Evolutionary conservation across 2,113 vertebrate genomes (phyloP).

Genomic region (Ophthalmolycus amberensis): DNA sequence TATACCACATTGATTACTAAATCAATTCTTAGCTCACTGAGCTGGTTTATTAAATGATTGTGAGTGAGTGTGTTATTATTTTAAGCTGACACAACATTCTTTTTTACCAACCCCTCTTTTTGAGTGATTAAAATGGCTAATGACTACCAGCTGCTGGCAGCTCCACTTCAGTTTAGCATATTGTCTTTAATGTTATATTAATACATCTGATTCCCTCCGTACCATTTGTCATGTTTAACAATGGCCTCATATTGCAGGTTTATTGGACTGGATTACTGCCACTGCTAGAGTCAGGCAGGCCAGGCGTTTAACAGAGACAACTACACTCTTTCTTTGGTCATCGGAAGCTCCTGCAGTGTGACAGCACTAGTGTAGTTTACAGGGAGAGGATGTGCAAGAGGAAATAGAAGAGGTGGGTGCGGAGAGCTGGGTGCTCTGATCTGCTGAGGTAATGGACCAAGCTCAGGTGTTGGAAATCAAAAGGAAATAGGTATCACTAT

Average conservation of each 20-base stretch:
- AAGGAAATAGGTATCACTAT: slow-evolving; percentile 4
- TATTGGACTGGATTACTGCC: slow-evolving; percentile 22
- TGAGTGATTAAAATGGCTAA: slow-evolving; percentile 41
- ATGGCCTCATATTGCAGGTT: slow-evolving; percentile 14
- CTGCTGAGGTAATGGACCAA: neutral
- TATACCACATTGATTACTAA: slow-evolving; percentile 8
- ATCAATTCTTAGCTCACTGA: slow-evolving; percentile 29
- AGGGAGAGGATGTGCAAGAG: neutral
- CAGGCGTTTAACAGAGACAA: neutral
- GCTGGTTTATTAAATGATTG: slow-evolving; percentile 31
- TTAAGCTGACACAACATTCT: slow-evolving; percentile 12
- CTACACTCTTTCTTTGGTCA: neutral
- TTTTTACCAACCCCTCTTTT: slow-evolving; percentile 44
- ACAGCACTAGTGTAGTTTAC: slow-evolving; percentile 21
- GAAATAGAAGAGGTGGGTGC: neutral
- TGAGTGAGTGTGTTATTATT: slow-evolving; percentile 25
- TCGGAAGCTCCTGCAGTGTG: slow-evolving; percentile 1
- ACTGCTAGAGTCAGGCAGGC: neutral
- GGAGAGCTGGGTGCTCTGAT: neutral
- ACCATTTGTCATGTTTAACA: slow-evolving; percentile 40
- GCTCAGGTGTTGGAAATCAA: slow-evolving; percentile 10
- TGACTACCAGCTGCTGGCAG: slow-evolving; percentile 44
- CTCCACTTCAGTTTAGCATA: slow-evolving; percentile 33
- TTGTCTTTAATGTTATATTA: slow-evolving; percentile 56
- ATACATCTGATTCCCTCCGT: slow-evolving; percentile 11